Evolutionary conservation across 2,113 vertebrate genomes (phyloP).

Genomic region (Piaya cayana): DNA sequence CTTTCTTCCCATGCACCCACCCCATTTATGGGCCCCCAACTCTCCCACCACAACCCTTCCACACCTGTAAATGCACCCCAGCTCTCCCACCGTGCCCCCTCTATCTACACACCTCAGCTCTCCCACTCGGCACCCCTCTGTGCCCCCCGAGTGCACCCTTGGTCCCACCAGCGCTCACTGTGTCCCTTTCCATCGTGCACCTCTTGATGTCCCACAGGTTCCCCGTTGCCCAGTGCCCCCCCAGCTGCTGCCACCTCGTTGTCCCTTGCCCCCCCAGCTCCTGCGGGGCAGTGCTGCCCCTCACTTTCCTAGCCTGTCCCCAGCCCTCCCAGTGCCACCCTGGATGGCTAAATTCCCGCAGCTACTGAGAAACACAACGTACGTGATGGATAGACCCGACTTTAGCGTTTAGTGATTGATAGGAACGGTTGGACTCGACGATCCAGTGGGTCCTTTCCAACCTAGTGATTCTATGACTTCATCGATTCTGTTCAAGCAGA

Average conservation of each 20-base stretch:
- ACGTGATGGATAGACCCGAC: conserved; percentile 19
- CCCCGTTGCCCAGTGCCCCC: too few relatives aligned
- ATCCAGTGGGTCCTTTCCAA: too few relatives aligned
- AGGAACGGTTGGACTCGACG: too few relatives aligned
- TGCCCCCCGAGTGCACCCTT: too few relatives aligned
- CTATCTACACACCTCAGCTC: too few relatives aligned
- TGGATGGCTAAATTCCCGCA: not conserved
- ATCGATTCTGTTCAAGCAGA: conserved; percentile 28
- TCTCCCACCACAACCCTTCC: not conserved
- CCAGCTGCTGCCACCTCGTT: not conserved
- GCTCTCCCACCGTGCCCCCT: not conserved
- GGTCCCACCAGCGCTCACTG: fast-evolving
- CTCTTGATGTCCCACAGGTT: not conserved
- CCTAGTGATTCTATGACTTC: too few relatives aligned
- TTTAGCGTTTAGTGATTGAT: too few relatives aligned
- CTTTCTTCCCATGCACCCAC: not conserved
- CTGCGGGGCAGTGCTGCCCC: not conserved
- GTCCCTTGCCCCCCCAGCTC: not conserved
- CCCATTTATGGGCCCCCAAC: too few relatives aligned
- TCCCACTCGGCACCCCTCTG: not conserved
- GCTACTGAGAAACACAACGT: conserved; percentile 11
- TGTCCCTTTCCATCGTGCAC: fast-evolving
- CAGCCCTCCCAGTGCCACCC: fast-evolving
- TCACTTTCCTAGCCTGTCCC: not conserved
- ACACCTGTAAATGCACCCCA: not conserved